Evolutionary conservation across 2,797 vertebrate genomes (phyloP).

Genomic region (Sebastolobus altivelis): DNA sequence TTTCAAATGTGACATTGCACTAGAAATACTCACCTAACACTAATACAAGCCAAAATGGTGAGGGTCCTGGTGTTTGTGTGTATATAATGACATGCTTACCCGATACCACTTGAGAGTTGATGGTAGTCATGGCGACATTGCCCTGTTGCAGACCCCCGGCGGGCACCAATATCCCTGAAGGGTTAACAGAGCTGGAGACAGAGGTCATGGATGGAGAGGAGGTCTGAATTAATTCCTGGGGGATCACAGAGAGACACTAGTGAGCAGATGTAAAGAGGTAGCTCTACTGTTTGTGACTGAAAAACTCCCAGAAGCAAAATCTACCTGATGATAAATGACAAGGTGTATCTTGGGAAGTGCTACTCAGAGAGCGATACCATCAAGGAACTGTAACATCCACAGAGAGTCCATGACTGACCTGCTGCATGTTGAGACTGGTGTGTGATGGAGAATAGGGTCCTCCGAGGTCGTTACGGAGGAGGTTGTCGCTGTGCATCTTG

Average conservation of each 20-base stretch:
- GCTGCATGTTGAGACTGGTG: constrained; percentile 95
- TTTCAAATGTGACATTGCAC: not conserved
- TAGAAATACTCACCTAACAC: not conserved
- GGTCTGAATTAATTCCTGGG: constrained; percentile 95
- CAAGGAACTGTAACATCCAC: not conserved
- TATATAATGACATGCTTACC: constrained; percentile 81
- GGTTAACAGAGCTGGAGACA: constrained; percentile 90
- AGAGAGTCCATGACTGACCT: constrained; percentile 85
- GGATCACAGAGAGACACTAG: constrained; percentile 78
- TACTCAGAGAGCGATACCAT: not conserved
- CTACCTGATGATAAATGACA: constrained; percentile 35
- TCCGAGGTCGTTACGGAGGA: constrained; percentile 96
- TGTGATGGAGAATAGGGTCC: constrained; percentile 96
- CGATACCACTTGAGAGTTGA: constrained; percentile 94
- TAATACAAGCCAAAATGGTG: not conserved
- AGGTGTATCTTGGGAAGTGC: not conserved
- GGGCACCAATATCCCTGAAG: constrained; percentile 94
- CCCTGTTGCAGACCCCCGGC: constrained; percentile 91
- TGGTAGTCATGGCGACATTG: constrained; percentile 92
- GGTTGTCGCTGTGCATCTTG: constrained; percentile 99
- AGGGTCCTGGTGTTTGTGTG: not conserved
- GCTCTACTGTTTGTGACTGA: constrained; percentile 30
- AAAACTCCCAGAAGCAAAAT: constrained; percentile 24
- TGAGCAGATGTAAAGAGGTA: constrained; percentile 54
- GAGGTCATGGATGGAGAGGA: constrained; percentile 94